These are phyloP conservation scores for Achatina immaculata DNA, from an alignment of 1,140 invertebrate species.

Conservation along the genomic window DNA sequence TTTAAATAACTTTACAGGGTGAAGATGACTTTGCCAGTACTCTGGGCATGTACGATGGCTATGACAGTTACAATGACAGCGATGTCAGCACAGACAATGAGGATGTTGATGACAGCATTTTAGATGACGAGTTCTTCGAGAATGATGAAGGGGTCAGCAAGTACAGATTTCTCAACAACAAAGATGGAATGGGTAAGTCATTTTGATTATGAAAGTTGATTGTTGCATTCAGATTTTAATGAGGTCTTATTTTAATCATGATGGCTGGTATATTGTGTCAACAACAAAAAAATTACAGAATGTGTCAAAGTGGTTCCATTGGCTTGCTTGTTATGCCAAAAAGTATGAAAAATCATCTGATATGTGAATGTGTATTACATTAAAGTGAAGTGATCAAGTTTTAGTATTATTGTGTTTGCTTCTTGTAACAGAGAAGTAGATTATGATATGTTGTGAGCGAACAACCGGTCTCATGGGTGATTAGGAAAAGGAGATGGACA, in stretches of 20 bases:
- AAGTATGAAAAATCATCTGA: too few relatives aligned
- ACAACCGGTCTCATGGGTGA: too few relatives aligned
- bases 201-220: not conserved
- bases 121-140: conserved; percentile 19
- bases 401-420: too few relatives aligned
- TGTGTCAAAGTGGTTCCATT: too few relatives aligned
- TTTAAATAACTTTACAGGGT: conserved; percentile 40
- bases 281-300: too few relatives aligned
- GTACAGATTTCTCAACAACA: conserved; percentile 52
- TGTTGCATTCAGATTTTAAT: not conserved
- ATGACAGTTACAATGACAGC: conserved; percentile 69
- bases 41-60: conserved; percentile 60
- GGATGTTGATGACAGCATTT: conserved; percentile 44
- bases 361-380: too few relatives aligned
- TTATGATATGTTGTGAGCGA: too few relatives aligned
- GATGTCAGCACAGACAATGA: conserved; percentile 65
- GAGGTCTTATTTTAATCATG: not conserved
- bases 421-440: too few relatives aligned
- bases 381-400: too few relatives aligned
- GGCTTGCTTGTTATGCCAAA: too few relatives aligned
- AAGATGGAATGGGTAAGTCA: conserved; percentile 84
- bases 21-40: conserved; percentile 54
- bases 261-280: too few relatives aligned
- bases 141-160: conserved; percentile 19
- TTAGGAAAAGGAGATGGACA: too few relatives aligned